Percentiles rank a stretch among this genome's conserved stretches.
Conservation (phyloP, 2,797 vertebrate species). For the Pristis pectinata region DNA sequence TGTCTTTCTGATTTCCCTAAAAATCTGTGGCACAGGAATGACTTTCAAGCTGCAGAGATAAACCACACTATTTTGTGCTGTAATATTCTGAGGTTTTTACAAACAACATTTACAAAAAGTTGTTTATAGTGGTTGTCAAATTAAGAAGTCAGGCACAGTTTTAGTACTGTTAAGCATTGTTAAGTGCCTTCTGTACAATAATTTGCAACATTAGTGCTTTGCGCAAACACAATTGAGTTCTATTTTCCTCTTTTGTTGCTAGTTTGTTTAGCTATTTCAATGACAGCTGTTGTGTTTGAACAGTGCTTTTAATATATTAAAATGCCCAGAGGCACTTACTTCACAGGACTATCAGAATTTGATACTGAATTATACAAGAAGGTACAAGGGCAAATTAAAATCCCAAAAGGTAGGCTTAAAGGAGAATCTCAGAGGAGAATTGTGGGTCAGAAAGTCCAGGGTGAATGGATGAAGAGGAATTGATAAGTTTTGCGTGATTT, state of each 20-base stretch:
- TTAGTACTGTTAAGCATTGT: not conserved
- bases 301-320: too few relatives aligned
- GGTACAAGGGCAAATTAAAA: too few relatives aligned
- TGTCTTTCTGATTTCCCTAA: not conserved
- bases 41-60: not conserved
- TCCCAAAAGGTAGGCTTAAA: too few relatives aligned
- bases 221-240: not conserved
- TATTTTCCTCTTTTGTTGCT: not conserved
- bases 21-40: not conserved
- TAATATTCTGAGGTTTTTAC: not conserved
- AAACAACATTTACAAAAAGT: not conserved
- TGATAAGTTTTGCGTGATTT: too few relatives aligned
- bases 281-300: too few relatives aligned
- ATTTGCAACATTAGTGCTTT: not conserved
- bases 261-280: not conserved
- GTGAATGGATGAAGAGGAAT: too few relatives aligned
- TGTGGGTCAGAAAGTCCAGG: too few relatives aligned
- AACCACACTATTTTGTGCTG: not conserved
- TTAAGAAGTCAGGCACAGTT: not conserved
- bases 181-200: not conserved
- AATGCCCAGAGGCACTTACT: too few relatives aligned
- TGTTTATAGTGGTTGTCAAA: not conserved
- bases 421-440: too few relatives aligned
- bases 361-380: too few relatives aligned
- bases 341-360: too few relatives aligned